Evolutionary conservation across 1,140 invertebrate genomes (phyloP).

Genomic region (Lutraria rhynchaena): DNA sequence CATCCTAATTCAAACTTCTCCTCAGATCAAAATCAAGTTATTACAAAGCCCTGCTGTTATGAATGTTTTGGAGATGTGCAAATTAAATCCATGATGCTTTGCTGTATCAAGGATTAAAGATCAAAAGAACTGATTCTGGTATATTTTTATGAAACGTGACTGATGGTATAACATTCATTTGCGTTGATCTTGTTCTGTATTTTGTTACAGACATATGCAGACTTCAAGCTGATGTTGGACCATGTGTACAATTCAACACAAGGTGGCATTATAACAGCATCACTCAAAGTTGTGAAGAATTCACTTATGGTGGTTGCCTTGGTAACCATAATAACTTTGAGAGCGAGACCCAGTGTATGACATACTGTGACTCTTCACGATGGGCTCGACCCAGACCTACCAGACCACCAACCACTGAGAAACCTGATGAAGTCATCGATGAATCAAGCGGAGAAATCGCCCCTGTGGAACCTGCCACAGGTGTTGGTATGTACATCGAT

Average conservation of each 20-base stretch:
- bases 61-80: too few relatives aligned
- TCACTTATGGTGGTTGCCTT: conserved; percentile 69
- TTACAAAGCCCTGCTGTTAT: too few relatives aligned
- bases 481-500: conserved; percentile 19
- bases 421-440: conserved; percentile 1
- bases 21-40: too few relatives aligned
- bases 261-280: conserved; percentile 63
- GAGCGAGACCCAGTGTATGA: conserved; percentile 53
- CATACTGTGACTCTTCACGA: conserved; percentile 66
- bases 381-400: conserved; percentile 82
- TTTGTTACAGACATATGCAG: conserved; percentile 84
- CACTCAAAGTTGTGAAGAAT: conserved; percentile 62
- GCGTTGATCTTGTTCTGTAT: neutral
- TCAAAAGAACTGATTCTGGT: neutral
- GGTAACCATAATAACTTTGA: conserved; percentile 72
- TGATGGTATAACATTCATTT: neutral
- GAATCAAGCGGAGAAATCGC: conserved; percentile 25
- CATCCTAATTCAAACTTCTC: too few relatives aligned
- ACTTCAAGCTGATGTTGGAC: conserved; percentile 80
- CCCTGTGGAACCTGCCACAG: neutral
- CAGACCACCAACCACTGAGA: conserved; percentile 85
- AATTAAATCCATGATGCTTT: too few relatives aligned
- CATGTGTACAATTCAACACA: conserved; percentile 84
- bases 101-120: too few relatives aligned
- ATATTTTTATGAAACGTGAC: neutral